Percentiles rank a stretch among this genome's conserved stretches.
These are phyloP conservation scores for Neuroscelio doddi DNA, from an alignment of 2,888 invertebrate species.

Conservation along the genomic window DNA sequence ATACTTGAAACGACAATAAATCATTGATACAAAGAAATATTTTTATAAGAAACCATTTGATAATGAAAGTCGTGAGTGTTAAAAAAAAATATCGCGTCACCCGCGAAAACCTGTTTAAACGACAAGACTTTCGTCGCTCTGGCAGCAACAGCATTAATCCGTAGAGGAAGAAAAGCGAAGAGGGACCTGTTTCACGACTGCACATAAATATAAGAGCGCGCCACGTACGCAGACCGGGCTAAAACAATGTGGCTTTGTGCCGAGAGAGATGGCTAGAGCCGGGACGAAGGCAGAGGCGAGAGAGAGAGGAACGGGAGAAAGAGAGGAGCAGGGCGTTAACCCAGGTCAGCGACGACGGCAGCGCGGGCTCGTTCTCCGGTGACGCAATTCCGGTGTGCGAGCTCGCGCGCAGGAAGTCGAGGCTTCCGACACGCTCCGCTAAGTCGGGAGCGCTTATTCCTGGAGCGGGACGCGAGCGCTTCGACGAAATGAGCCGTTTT, in stretches of 20 bases:
- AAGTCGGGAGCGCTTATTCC: conserved; percentile 10
- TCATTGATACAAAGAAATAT: too few species aligned
- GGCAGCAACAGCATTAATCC: conserved; percentile 14
- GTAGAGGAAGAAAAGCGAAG: conserved; percentile 9
- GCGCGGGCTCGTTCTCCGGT: conserved; percentile 34
- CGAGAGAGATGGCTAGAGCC: conserved; percentile 13
- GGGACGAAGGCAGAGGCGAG: conserved; percentile 5
- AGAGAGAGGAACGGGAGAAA: conserved; percentile 23
- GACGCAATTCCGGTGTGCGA: conserved; percentile 45
- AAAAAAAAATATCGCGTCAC: too few species aligned
- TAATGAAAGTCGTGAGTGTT: too few species aligned
- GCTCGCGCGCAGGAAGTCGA: conserved; percentile 38
- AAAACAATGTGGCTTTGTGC: conserved; percentile 43
- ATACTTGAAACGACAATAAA: too few species aligned
- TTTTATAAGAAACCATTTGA: too few species aligned
- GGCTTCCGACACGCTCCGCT: conserved; percentile 40
- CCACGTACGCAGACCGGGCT: conserved; percentile 29
- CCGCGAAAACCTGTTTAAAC: too few species aligned
- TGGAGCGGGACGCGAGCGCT: conserved; percentile 7
- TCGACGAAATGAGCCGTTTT: too few species aligned
- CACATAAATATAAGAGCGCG: conserved; percentile 17
- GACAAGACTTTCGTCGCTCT: conserved; percentile 35
- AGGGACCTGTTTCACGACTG: conserved; percentile 35
- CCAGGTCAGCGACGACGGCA: conserved; percentile 35
- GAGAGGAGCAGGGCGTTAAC: conserved; percentile 46